Evolutionary conservation across 2,888 invertebrate genomes (phyloP).

Genomic region (Fragum whitleyi): DNA sequence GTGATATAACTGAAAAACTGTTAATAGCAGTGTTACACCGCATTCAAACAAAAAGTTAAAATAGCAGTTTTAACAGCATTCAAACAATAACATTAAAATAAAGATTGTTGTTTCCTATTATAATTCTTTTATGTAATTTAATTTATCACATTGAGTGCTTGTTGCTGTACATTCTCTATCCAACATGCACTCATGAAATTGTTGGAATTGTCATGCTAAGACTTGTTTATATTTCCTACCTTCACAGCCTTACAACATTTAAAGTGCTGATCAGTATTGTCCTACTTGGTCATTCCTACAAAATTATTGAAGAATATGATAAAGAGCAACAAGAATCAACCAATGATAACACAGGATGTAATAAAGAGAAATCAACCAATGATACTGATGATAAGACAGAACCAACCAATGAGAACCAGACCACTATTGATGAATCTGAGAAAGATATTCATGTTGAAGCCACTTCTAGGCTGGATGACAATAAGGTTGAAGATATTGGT

Average conservation of each 20-base stretch:
- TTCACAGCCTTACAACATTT: slow-evolving; percentile 81
- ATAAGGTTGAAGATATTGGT: neutral
- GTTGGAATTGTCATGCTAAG: too few species aligned
- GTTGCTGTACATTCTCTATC: too few species aligned
- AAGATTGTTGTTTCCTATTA: too few species aligned
- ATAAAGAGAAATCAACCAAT: slow-evolving; percentile 14
- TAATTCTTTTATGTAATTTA: too few species aligned
- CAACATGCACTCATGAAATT: too few species aligned
- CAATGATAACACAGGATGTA: slow-evolving; percentile 31
- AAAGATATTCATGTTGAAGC: neutral
- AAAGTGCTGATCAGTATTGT: slow-evolving; percentile 93
- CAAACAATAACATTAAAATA: too few species aligned
- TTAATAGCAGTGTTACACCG: too few species aligned
- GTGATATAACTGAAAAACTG: too few species aligned
- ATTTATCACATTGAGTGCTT: too few species aligned
- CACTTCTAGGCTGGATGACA: neutral
- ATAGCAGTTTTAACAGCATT: too few species aligned
- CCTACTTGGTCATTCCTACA: slow-evolving; percentile 95
- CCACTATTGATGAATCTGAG: neutral
- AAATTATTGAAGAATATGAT: slow-evolving; percentile 80
- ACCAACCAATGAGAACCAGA: slow-evolving; percentile 11
- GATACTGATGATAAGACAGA: neutral
- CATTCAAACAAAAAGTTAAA: too few species aligned
- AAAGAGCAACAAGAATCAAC: slow-evolving; percentile 35
- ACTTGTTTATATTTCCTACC: neutral